Base-by-base conservation (phyloP, 2,888 invertebrate genomes). In the Sinohyriopsis cumingii region DNA sequence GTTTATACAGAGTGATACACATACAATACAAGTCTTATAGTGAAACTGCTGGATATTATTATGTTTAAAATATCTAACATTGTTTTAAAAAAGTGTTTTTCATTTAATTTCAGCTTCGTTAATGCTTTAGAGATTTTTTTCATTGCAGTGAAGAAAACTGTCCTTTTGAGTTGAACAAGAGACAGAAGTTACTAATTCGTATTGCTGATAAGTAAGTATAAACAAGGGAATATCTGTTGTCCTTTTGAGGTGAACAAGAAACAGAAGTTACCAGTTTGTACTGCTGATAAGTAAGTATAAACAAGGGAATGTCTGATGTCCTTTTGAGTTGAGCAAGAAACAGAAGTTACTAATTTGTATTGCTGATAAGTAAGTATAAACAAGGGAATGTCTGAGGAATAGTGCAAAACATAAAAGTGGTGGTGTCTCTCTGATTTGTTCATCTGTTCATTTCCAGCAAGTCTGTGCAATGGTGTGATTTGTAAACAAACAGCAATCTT, bases 131-230 rank as follows among this genome's bases (percentile, higher is more conserved):
- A 3, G 20, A 18, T 62, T n/a, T 55, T 67, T 57, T 62, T 57
- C 19, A 61, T 69, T 70, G 63, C 69, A 79, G 75, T 65, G 66
- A 62, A 54, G 69, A 67, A 6, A 74, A 71, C 55, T 63, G 65
- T 28, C 63, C 57, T 45, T 24, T 59, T 33, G 62, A 72, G 25
- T 64, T 78, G 56, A 67, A 66, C 55, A 71, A 63, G 62, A 71
- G 69, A 20, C 68, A 70, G 57, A 77, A 63, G 54, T 67, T 75
- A 53, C 24, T 78, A 2, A 67, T 78, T 22, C 66, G 67, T 57
- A 45, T 77, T 25, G 67, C 68, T 57, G 80, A 82, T 74, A 69
- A 69, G 82, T 82, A 73, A 82, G 79, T 77, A 61, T 59, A 24
- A 59, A 59, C n/a, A 33, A 53, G 63, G 33, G 25, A 15, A 28